Percentiles rank a stretch among this genome's conserved stretches.
Conservation (phyloP, 2,113 vertebrate genomes). For the Psilopogon haemacephalus region DNA sequence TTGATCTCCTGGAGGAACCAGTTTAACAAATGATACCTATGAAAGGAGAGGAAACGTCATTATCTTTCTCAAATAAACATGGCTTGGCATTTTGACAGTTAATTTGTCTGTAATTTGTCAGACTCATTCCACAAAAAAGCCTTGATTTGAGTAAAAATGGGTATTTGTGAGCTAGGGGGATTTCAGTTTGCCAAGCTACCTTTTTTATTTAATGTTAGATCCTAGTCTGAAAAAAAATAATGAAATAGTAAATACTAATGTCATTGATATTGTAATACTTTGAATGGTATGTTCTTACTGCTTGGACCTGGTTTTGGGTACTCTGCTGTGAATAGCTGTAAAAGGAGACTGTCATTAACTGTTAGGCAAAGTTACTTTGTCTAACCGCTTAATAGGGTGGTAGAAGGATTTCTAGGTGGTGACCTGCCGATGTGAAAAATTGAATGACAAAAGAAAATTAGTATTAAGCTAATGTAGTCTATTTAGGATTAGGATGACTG, state of each 20-base stretch:
- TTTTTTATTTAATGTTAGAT: not conserved
- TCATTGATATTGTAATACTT: not conserved
- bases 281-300: not conserved
- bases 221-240: not conserved
- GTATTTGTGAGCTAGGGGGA: not conserved
- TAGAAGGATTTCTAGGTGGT: not conserved
- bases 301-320: not conserved
- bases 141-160: not conserved
- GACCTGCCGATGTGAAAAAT: not conserved
- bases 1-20: conserved; percentile 60
- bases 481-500: not conserved
- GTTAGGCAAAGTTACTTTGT: not conserved
- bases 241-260: not conserved
- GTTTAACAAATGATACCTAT: conserved; percentile 50
- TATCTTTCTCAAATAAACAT: conserved; percentile 19
- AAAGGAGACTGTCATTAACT: not conserved
- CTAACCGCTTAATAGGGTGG: not conserved
- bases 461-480: not conserved
- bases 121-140: not conserved
- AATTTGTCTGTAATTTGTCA: conserved; percentile 6
- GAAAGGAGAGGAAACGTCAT: conserved; percentile 35
- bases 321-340: not conserved
- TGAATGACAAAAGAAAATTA: not conserved
- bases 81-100: not conserved
- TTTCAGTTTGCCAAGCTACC: not conserved